Evolutionary conservation across 1,140 invertebrate genomes (phyloP), one percentile per base, ranked within the genome.

Genomic region (Drosophila novamexicana): DNA sequence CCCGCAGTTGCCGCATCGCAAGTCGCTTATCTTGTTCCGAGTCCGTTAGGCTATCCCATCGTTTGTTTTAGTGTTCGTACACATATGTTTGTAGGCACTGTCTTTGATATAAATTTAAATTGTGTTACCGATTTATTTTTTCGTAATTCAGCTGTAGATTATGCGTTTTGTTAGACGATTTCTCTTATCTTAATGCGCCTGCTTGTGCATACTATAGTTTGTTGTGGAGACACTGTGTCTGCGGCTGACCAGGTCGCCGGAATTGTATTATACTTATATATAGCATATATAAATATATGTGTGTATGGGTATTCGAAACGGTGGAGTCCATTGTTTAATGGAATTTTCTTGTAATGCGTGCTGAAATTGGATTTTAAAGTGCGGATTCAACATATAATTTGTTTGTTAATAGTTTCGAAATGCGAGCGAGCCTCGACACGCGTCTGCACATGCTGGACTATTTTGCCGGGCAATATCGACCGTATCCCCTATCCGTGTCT

Each of bases 91-190:
- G 18, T n/a, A 34, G 44, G 44, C 44, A 45, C n/a, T 45, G 44
- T 34, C 9, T 40, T 80, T 75, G 45, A 84, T 75, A 89, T 84
- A 75, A 75, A 89, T 89, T 89, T 84, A 89, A 90, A 90, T 86
- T 80, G 79, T 90, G 72, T 90, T 86, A 90, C 81, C 81, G 70
- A 89, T 85, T 90, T 81, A 29, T 29, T 18, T 29, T 29, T 29
- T 29, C 3, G 75, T 67, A 80, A 74, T 66, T 70, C 68, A 22
- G 49, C 73, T 63, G 49, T 73, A 91, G 90, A 91, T 91, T 91
- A 91, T 91, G 90, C 85, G 90, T 91, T 91, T 91, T 91, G 90
- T 91, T 77, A 91, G 80, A 88, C 75, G 82, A 90, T 91, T 86
- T 81, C 73, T 77, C 81, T 91, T 91, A 91, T 91, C 90, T 91